Base-by-base conservation (phyloP, 2,888 invertebrate genomes). In the Craniophora ligustri region DNA sequence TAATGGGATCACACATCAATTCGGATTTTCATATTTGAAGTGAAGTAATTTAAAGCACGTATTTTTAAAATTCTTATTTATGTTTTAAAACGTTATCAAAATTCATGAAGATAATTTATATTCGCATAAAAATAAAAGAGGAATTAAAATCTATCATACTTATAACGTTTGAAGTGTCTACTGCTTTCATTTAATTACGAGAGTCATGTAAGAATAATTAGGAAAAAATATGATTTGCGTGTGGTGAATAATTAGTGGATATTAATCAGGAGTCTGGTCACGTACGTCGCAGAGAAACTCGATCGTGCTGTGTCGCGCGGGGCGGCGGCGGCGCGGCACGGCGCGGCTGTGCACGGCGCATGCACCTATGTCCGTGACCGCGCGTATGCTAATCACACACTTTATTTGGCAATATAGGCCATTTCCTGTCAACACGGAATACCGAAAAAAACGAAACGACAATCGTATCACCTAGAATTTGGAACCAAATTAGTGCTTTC, bases 331-430 rank as follows among this genome's bases (percentile, higher is more conserved):
- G 28, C 44, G 63, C 68, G 65, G 68, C 70, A 56, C 59, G 49
- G 61, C 71, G 70, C 57, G 50, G 58, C 72, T 61, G 55, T 63
- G 60, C 68, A 45, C 71, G 61, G 56, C 64, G 58, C 67, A 46
- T 21, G 53, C 72, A 58, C 45, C 61, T 21, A 50, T 58, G 81
- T 75, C 82, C 86, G 84, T 88, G 87, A 84, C 84, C 76, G 78
- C 56, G 72, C 63, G 69, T 83, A 87, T 88, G 87, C 76, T 84
- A 88, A 88, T 83, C 72, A 72, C 60, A 68, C 61, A 72, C 73
- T 67, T 79, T 81, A 82, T 87, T 87, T 72, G 86, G 78, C 79
- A 82, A 85, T 83, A 86, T 78, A 70, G 88, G 85, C 70, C 86
- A 83, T 79, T 88, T 88, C 87, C 88, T 86, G 86, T 61, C 79